Base-by-base conservation (phyloP, 1,140 invertebrate species). In the Ceratosolen solmsi region DNA sequence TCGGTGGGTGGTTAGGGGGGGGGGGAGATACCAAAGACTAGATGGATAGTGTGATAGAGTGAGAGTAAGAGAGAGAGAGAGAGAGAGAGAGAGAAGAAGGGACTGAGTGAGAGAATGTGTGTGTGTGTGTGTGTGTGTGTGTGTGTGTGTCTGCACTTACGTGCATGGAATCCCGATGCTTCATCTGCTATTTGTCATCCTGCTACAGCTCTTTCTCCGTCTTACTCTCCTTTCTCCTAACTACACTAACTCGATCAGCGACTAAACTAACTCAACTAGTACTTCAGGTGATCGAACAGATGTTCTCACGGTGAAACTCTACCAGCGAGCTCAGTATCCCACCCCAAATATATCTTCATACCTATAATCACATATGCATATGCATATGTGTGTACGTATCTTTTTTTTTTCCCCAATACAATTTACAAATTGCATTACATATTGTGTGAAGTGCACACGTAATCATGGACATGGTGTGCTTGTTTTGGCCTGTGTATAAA, bases 121-220 rank as follows among this genome's bases (percentile, higher is more conserved):
- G n/a, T n/a, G n/a, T n/a, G n/a, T n/a, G n/a, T n/a, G n/a, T n/a
- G n/a, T n/a, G n/a, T n/a, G n/a, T 46, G 41, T 46, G 41, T 46
- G 41, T 27, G 25, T 54, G 33, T 30, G 71, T 87, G 7, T 68
- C 33, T 38, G 1, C 27, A 68, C 33, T 68, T 68, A 78, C 89
- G 88, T 89, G 89, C 86, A 83, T 83, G 73, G 88, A 86, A 89
- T 89, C 85, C 84, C 83, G 80, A 87, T 83, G 84, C 84, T 83
- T 88, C 88, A 84, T 87, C 87, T 85, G 84, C 87, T 88, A 88
- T 89, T 89, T 89, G 88, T 89, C 88, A 89, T 88, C 86, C 85
- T 82, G 85, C 86, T 86, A 82, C 82, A 80, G 25, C 49, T 79
- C 36, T 46, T 15, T 15, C 33, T 46, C 68, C 13, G 33, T 27